Percentiles rank a stretch among this genome's conserved stretches.
Evolutionary conservation across 2,113 vertebrate genomes (phyloP).

Genomic region (Cettia cetti): DNA sequence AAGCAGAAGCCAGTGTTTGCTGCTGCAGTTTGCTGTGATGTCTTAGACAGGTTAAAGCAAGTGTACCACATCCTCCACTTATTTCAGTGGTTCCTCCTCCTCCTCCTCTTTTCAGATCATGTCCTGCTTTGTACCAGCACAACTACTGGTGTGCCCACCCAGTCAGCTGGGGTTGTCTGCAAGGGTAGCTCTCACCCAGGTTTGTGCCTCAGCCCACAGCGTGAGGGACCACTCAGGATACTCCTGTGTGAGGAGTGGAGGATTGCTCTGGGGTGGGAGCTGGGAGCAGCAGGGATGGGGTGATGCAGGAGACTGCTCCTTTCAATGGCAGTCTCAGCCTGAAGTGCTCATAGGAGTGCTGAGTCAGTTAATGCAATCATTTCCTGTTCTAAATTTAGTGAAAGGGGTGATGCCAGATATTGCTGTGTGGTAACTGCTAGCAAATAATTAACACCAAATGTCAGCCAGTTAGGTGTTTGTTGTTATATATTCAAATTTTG

Average conservation of each 20-base stretch:
- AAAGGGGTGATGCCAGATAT: not conserved
- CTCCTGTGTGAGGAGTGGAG: rapidly evolving
- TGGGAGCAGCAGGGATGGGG: not conserved
- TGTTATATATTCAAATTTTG: not conserved
- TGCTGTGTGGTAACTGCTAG: not conserved
- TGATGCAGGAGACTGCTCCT: not conserved
- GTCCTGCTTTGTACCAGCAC: not conserved
- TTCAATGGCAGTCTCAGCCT: not conserved
- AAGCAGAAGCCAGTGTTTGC: not conserved
- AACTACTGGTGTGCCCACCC: rapidly evolving
- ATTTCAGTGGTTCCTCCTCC: not conserved
- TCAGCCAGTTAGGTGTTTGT: not conserved
- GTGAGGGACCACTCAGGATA: not conserved
- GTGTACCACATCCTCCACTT: not conserved
- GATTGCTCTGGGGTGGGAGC: not conserved
- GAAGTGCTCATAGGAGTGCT: not conserved
- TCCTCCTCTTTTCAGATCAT: not conserved
- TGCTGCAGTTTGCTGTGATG: rapidly evolving
- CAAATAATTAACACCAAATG: not conserved
- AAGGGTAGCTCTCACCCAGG: not conserved
- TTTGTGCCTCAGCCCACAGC: not conserved
- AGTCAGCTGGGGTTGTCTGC: not conserved
- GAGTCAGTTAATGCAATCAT: not conserved
- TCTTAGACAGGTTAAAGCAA: not conserved
- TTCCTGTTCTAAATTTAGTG: constrained; percentile 45